Percentiles rank a stretch among this genome's conserved stretches.
Conservation (phyloP, 2,888 invertebrate genomes). For the Cataglyphis livida region DNA sequence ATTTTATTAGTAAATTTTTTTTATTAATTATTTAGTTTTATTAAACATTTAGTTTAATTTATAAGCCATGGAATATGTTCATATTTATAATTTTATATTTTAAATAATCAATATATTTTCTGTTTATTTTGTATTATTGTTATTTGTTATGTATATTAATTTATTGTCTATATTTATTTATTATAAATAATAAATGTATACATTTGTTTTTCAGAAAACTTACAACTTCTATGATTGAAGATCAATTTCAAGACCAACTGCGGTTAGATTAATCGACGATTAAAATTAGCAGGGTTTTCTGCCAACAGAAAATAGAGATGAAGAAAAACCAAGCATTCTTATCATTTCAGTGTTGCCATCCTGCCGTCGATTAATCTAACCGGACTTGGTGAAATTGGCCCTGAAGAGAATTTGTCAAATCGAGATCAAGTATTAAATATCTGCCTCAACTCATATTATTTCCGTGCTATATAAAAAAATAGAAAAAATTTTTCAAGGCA, state of each 20-base stretch:
- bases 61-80: neutral
- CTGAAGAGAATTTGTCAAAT: conserved; percentile 5
- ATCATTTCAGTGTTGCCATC: too few relatives aligned
- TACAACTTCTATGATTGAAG: neutral
- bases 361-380: too few relatives aligned
- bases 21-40: neutral
- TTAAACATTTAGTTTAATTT: neutral
- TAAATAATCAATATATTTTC: neutral
- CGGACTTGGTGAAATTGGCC: too few relatives aligned
- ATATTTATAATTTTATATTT: neutral
- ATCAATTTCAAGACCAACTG: too few relatives aligned
- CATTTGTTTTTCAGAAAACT: neutral
- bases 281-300: too few relatives aligned
- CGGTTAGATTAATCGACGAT: too few relatives aligned
- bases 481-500: neutral
- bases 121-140: neutral
- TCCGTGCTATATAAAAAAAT: neutral
- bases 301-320: too few relatives aligned
- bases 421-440: conserved; percentile 13
- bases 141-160: neutral
- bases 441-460: conserved; percentile 6
- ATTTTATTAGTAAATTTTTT: neutral
- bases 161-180: neutral
- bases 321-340: too few relatives aligned
- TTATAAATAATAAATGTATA: neutral